These are phyloP conservation scores for Alloscopus bannaensis DNA, from an alignment of 2,888 invertebrate genomes.

Conservation along the genomic window DNA sequence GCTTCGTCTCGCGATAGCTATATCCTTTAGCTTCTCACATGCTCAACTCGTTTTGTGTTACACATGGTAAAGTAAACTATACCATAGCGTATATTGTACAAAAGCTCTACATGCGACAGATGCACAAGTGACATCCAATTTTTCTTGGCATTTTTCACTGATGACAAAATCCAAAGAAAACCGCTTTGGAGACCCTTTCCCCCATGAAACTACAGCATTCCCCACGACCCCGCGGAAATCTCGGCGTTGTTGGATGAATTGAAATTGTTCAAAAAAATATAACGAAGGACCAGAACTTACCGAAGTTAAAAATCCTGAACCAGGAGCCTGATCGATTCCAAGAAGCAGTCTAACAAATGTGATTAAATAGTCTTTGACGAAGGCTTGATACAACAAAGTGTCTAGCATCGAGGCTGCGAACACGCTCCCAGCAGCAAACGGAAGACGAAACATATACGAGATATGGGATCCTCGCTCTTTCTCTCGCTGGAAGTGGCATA, in stretches of 20 bases:
- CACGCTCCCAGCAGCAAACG: conserved; percentile 98
- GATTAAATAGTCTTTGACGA: conserved; percentile 98
- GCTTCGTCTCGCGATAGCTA: no score
- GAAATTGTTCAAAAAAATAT: neutral
- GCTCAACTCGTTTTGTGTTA: no score
- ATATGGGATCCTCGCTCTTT: conserved; percentile 98
- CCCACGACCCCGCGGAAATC: no score
- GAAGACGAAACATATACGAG: conserved; percentile 98
- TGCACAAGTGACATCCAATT: no score
- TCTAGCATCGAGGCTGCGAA: conserved; percentile 99
- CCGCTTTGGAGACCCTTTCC: no score
- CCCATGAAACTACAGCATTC: no score
- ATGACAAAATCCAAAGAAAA: no score
- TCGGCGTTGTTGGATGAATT: neutral
- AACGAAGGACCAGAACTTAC: conserved; percentile 80
- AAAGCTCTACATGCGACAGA: no score
- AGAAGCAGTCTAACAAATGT: conserved; percentile 95
- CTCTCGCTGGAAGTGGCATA: conserved; percentile 94
- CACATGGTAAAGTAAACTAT: no score
- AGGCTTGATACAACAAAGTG: conserved; percentile 86
- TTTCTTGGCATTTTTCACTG: no score
- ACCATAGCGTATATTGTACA: no score
- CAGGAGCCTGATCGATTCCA: conserved; percentile 98
- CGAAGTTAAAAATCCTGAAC: conserved; percentile 97
- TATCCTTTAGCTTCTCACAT: no score